A percentile compares a stretch with the other conserved stretches of the same genome.
phyloP scores from a whole-genome alignment of 2,113 vertebrate genomes.

The Hippopotamus amphibius region DNA sequence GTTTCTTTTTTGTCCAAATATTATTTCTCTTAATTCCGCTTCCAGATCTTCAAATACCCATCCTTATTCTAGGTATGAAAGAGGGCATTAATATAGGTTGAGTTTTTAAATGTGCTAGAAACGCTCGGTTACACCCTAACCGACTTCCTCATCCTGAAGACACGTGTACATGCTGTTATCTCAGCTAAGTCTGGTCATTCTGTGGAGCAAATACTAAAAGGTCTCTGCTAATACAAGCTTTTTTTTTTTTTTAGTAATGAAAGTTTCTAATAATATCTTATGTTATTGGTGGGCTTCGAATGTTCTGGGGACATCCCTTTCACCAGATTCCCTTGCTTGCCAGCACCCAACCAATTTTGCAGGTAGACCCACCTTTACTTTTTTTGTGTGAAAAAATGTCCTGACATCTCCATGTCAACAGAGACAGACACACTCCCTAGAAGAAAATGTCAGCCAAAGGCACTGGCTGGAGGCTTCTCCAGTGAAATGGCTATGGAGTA shows the following conservation, averaged over 20 bases:
- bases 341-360: not conserved
- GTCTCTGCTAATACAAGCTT: not conserved
- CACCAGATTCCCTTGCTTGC: not conserved
- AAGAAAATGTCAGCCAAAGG: not conserved
- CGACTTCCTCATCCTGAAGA: not conserved
- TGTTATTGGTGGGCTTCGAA: not conserved
- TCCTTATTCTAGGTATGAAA: not conserved
- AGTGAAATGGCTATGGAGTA: not conserved
- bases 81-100: not conserved
- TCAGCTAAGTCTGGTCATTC: not conserved
- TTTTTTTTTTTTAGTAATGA: not conserved
- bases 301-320: not conserved
- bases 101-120: not conserved
- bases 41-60: not conserved
- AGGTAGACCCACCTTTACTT: not conserved
- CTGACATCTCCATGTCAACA: not conserved
- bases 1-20: not conserved
- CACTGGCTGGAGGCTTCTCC: not conserved
- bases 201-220: not conserved
- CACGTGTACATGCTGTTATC: not conserved
- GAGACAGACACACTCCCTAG: not conserved
- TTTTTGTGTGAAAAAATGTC: not conserved
- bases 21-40: not conserved
- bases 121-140: fast-evolving
- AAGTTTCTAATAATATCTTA: not conserved